Evolutionary conservation across 2,888 invertebrate species (phyloP).

Genomic region (Nomada goodeniana): DNA sequence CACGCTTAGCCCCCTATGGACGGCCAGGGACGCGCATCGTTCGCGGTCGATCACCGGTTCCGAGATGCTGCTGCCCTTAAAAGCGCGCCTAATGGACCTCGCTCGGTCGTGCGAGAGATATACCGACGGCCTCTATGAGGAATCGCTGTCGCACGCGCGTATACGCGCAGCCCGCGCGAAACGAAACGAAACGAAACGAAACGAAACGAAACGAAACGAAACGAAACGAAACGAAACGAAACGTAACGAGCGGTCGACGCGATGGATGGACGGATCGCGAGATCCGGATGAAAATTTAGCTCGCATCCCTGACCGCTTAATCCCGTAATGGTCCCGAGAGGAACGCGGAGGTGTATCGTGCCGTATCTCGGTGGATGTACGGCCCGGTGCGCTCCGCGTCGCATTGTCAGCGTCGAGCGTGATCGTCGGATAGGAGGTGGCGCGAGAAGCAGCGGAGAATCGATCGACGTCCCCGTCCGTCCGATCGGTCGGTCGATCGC

Average conservation of each 20-base stretch:
- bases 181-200: no score
- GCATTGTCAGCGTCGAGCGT: constrained; percentile 66
- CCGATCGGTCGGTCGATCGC: constrained; percentile 11
- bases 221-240: no score
- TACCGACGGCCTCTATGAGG: constrained; percentile 23
- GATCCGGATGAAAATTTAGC: not conserved
- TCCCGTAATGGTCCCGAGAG: constrained; percentile 74
- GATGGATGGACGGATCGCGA: not conserved
- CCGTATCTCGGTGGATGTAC: constrained; percentile 51
- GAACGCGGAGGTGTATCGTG: constrained; percentile 75
- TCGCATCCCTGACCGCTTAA: constrained; percentile 77
- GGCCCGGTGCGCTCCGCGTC: constrained; percentile 23
- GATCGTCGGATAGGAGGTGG: constrained; percentile 77
- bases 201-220: no score
- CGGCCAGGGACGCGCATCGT: constrained; percentile 70
- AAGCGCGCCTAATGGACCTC: constrained; percentile 47
- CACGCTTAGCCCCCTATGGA: constrained; percentile 74
- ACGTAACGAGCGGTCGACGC: not conserved
- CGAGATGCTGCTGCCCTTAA: constrained; percentile 36
- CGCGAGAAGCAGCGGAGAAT: constrained; percentile 67
- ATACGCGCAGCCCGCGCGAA: not conserved
- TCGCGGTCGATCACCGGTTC: constrained; percentile 34
- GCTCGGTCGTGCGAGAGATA: constrained; percentile 7
- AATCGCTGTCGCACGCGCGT: not conserved
- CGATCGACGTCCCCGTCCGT: constrained; percentile 53